Conservation (phyloP, 2,888 invertebrate species). For the Bugula neritina region DNA sequence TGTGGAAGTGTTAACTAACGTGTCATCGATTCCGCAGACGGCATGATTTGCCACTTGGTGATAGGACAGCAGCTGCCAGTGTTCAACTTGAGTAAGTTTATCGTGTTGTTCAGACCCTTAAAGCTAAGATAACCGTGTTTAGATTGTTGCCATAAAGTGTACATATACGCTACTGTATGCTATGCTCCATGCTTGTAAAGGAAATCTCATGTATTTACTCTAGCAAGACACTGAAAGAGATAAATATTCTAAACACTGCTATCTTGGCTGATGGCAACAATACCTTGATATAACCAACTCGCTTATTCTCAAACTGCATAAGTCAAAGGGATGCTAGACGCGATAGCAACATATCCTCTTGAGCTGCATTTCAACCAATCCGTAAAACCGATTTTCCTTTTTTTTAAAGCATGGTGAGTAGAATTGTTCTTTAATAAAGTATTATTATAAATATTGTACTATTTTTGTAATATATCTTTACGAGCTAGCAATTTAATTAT, state of each 20-base stretch:
- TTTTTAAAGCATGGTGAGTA: too few relatives aligned
- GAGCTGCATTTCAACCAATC: too few relatives aligned
- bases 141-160: background rate
- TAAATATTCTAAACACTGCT: background rate
- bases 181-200: background rate
- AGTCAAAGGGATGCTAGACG: too few relatives aligned
- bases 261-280: background rate
- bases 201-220: background rate
- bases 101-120: background rate
- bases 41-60: background rate
- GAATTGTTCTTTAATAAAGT: too few relatives aligned
- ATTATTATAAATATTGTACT: too few relatives aligned
- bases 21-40: too few relatives aligned
- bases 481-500: too few relatives aligned
- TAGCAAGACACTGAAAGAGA: background rate
- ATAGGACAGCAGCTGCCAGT: background rate
- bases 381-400: too few relatives aligned
- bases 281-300: background rate
- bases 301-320: too few relatives aligned
- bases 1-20: too few relatives aligned
- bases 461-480: too few relatives aligned
- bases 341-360: too few relatives aligned
- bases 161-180: background rate
- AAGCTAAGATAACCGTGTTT: background rate
- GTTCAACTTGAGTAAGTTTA: background rate